Evolutionary conservation across 2,113 vertebrate genomes (phyloP), one percentile per base, ranked within the genome.

Genomic region (Damaliscus lunatus): DNA sequence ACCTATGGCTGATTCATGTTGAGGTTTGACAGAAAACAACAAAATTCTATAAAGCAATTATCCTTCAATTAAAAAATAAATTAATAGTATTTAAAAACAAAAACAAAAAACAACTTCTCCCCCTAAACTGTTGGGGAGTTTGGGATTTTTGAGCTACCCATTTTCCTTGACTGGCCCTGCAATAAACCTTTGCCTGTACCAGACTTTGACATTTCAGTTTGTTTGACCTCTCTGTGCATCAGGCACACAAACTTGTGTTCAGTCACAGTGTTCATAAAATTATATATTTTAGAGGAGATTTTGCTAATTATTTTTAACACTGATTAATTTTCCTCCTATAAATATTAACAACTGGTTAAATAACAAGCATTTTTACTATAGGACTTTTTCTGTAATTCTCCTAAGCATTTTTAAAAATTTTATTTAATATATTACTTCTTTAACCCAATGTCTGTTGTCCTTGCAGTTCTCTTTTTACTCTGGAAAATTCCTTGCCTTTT

Each of bases 221-320:
- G 78, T 81, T 81, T 81, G 48, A 19, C 48, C 31, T 81, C 78
- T 52, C 48, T 52, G 48, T 81, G 10, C 31, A 13, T 81, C 29
- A 81, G 48, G 31, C 78, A 81, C 48, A 52, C 10, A 19, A 52
- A 33, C 10, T 81, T 81, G 31, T 81, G 10, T 81, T 52, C 17
- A 52, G 48, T 52, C 17, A 52, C 48, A n/a, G 78, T 81, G 60
- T 55, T 85, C 27, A 74, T 95, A 48, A 62, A 31, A 50, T 71
- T 46, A 53, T 91, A 33, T 46, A 55, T 95, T 85, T 48, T 87
- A 50, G n/a, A 86, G 57, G 91, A 71, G 33, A 78, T 78, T 77
- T 93, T 83, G 53, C 8, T 36, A 27, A 90, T 81, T 87, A 86
- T 94, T 94, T 96, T 96, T 48, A 90, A 52, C 40, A 97, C 17